Evolutionary conservation across 2,888 invertebrate genomes (phyloP).

Genomic region (Acronicta psi): DNA sequence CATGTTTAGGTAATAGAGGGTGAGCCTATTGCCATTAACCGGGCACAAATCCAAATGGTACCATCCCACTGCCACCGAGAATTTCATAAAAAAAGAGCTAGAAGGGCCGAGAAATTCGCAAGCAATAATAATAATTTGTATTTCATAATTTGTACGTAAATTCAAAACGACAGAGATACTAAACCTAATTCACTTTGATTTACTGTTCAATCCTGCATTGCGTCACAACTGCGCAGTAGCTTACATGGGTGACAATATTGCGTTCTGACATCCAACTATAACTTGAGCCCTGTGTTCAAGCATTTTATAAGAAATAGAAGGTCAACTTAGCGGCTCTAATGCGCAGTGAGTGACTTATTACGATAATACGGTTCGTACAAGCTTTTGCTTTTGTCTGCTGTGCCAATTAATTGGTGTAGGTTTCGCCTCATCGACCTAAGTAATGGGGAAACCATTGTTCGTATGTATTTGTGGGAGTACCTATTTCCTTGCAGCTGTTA

Average conservation of each 20-base stretch:
- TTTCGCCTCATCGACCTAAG: conserved; percentile 33
- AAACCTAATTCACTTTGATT: conserved; percentile 5
- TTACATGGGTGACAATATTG: conserved; percentile 46
- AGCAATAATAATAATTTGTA: too few species aligned
- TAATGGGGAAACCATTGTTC: conserved; percentile 31
- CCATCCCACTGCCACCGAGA: too few species aligned
- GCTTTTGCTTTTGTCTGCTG: conserved; percentile 44
- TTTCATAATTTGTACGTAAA: too few species aligned
- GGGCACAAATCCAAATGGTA: too few species aligned
- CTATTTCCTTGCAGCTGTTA: background rate
- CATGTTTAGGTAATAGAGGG: too few species aligned
- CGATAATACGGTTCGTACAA: conserved; percentile 33
- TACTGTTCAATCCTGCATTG: conserved; percentile 29
- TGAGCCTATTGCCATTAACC: too few species aligned
- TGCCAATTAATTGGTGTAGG: conserved; percentile 49
- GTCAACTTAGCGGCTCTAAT: conserved; percentile 1
- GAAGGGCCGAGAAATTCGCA: too few species aligned
- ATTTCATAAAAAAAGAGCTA: background rate
- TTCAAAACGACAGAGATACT: background rate
- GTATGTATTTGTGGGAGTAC: too few species aligned
- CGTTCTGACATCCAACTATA: conserved; percentile 2
- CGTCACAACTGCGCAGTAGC: conserved; percentile 32
- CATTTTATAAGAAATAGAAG: background rate
- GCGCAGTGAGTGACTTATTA: conserved; percentile 23
- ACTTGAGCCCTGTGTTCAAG: background rate